Evolutionary conservation across 2,797 vertebrate genomes (phyloP).

Genomic region (Enteromius anoplus): DNA sequence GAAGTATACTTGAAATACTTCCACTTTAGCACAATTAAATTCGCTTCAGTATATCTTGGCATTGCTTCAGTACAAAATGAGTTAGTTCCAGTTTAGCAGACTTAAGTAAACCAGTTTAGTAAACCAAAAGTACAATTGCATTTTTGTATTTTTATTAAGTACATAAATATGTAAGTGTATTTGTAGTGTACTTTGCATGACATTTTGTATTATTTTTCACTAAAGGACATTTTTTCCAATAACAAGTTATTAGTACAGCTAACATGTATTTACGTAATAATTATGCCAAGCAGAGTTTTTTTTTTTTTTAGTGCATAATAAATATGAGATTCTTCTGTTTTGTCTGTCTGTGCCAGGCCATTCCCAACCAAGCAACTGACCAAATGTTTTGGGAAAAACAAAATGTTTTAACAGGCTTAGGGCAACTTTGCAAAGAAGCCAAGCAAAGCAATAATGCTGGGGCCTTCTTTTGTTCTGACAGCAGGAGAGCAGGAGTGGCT

Average conservation of each 20-base stretch:
- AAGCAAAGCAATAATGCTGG: constrained; percentile 47
- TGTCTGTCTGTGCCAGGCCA: neutral
- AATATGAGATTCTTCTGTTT: neutral
- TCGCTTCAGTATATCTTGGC: too few relatives aligned
- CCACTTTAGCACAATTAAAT: too few relatives aligned
- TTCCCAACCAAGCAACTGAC: constrained; percentile 56
- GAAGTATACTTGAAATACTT: neutral
- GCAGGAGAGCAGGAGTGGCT: constrained; percentile 70
- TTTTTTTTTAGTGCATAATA: neutral
- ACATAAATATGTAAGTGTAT: neutral
- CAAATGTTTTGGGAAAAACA: neutral
- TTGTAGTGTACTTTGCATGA: neutral
- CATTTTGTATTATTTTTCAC: neutral
- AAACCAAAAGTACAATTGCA: neutral
- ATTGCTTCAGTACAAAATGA: neutral
- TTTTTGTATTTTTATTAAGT: neutral
- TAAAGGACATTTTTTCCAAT: neutral
- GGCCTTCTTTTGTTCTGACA: constrained; percentile 68
- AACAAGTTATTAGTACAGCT: neutral
- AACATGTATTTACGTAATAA: neutral
- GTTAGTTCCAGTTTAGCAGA: neutral
- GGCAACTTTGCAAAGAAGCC: constrained; percentile 56
- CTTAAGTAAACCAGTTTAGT: neutral
- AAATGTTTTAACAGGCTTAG: constrained; percentile 64
- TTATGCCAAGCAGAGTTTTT: neutral